phyloP scores from a whole-genome alignment of 2,888 invertebrate species.

The Eurytoma californica region DNA sequence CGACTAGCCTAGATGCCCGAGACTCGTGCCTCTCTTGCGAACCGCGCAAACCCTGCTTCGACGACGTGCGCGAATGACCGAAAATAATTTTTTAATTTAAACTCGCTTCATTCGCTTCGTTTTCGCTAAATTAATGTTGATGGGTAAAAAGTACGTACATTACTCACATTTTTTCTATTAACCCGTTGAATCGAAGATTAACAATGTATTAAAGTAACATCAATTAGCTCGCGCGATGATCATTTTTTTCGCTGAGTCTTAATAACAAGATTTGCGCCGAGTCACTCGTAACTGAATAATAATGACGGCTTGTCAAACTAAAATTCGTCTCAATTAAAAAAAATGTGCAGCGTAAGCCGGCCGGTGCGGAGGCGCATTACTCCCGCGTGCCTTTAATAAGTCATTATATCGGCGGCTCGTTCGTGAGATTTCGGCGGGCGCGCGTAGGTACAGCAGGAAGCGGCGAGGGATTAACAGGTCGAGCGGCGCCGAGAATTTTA shows the following conservation, averaged over 20 bases:
- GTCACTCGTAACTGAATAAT: constrained; percentile 6
- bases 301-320: neutral
- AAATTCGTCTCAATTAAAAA: constrained; percentile 40
- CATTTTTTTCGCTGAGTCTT: neutral
- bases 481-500: constrained; percentile 30
- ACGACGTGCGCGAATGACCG: too few species aligned
- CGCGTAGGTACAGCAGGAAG: constrained; percentile 29
- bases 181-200: too few species aligned
- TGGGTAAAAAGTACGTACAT: neutral
- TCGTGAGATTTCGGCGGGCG: constrained; percentile 11
- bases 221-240: neutral
- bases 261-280: constrained; percentile 7
- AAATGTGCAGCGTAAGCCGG: constrained; percentile 18
- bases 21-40: too few species aligned
- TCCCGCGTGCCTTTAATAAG: constrained; percentile 40
- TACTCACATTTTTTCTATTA: too few species aligned
- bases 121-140: neutral
- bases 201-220: too few species aligned
- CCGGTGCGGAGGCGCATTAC: neutral
- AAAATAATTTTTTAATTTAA: neutral
- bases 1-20: neutral
- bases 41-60: constrained; percentile 13
- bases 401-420: constrained; percentile 20
- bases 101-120: neutral
- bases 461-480: constrained; percentile 49